phyloP scores from a whole-genome alignment of 2,888 invertebrate species.

The Eupithecia dodoneata region DNA sequence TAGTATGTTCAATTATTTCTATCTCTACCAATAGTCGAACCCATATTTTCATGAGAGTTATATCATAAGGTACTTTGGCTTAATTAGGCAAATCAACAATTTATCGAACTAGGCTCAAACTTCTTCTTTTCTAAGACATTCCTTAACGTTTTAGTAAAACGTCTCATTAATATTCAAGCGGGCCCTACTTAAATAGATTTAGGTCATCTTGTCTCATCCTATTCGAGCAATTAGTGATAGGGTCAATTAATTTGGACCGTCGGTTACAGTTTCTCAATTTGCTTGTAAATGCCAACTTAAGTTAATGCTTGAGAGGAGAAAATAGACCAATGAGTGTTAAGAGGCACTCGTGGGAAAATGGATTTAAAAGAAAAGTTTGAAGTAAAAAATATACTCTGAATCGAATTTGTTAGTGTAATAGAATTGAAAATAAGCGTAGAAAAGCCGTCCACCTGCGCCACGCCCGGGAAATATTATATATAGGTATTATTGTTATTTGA shows the following conservation, averaged over 20 bases:
- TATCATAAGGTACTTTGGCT: neutral
- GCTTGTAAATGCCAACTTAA: constrained; percentile 8
- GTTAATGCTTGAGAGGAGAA: neutral
- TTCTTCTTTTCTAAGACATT: neutral
- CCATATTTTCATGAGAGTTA: neutral
- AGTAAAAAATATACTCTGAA: neutral
- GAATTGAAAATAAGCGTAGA: neutral
- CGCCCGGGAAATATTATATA: neutral
- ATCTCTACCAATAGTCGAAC: neutral
- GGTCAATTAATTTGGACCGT: constrained; percentile 13
- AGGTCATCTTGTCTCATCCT: constrained; percentile 17
- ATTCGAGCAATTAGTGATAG: constrained; percentile 13
- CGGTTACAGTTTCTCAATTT: constrained; percentile 11
- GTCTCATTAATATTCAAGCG: constrained; percentile 7
- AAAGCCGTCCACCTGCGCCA: neutral
- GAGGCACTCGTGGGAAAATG: neutral
- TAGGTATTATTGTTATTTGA: neutral
- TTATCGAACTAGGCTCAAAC: neutral
- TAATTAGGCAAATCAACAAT: neutral
- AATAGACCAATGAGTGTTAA: neutral
- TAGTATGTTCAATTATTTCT: neutral
- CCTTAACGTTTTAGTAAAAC: neutral
- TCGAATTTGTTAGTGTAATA: neutral
- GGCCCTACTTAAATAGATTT: constrained; percentile 12
- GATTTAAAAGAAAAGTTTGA: neutral